Evolutionary conservation across 2,113 vertebrate genomes (phyloP), one percentile per base, ranked within the genome.

Genomic region (Suncus etruscus): DNA sequence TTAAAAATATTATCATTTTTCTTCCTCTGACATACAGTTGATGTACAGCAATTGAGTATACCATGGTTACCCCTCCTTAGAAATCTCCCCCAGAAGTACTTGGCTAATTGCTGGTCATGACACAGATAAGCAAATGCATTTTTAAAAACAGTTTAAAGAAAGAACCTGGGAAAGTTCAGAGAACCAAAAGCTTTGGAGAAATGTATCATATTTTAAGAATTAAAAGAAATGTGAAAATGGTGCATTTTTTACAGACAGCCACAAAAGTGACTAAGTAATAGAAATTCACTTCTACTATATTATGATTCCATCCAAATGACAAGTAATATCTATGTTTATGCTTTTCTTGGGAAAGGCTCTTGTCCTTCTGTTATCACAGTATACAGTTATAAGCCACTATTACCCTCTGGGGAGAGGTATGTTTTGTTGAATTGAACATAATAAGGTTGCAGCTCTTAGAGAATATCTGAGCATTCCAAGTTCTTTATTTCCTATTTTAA

Each of bases 271-370:
- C 82, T 61, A 65, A 10, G 48, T 48, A 73, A 87, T 86, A 86
- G 90, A 94, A 87, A 94, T 76, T 93, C 87, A 61, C 79, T 87
- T 90, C 58, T 51, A 29, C 75, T 76, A 14, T 85, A 69, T 45
- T 82, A 31, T 79, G 78, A 92, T 83, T 90, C 78, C 92, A 69
- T 94, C 92, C 88, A 89, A 94, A 82, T 66, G 58, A 51, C 65
- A 85, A 89, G 66, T 76, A 58, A 76, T 89, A 72, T 76, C 83
- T 79, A 0, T 74, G 72, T 85, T 89, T 91, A 75, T 54, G 68
- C 24, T 90, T 80, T 86, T 86, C 91, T 75, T 68, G 16, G 86
- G 78, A 89, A 92, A 89, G 63, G 5, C 48, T 87, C 78, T 61
- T 87, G 78, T 82, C 69, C 86, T 91, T 63, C 65, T 51, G 50